A percentile compares a stretch with the other conserved stretches of the same genome.
phyloP scores from a whole-genome alignment of 2,797 vertebrate species.

The Anableps anableps region DNA sequence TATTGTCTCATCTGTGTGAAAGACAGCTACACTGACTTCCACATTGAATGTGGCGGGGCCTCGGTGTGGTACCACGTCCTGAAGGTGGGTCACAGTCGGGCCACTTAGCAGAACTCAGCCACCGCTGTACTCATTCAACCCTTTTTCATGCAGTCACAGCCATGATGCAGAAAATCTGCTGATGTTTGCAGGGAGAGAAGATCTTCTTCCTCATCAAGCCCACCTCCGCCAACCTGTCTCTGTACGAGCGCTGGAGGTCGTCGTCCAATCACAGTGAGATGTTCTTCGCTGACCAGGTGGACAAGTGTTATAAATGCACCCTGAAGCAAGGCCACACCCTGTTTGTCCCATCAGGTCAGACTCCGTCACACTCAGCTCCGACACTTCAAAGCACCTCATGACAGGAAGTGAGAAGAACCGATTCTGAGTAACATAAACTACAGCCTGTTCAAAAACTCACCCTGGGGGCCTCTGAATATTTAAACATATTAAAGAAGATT shows the following conservation, averaged over 20 bases:
- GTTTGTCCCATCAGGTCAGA: conserved; percentile 96
- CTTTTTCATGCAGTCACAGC: background rate
- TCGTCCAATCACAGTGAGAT: conserved; percentile 97
- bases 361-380: background rate
- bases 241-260: conserved; percentile 97
- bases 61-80: conserved; percentile 97
- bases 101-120: background rate
- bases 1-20: conserved; percentile 99
- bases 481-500: background rate
- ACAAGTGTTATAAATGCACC: conserved; percentile 97
- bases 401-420: background rate
- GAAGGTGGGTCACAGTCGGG: conserved; percentile 79
- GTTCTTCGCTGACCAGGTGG: conserved; percentile 99
- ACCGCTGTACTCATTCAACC: background rate
- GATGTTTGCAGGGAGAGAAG: conserved; percentile 90
- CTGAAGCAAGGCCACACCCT: conserved; percentile 98
- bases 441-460: background rate
- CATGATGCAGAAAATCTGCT: conserved; percentile 1
- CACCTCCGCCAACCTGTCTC: conserved; percentile 94
- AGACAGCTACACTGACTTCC: conserved; percentile 99
- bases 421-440: background rate
- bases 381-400: too few relatives aligned
- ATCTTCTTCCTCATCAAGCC: conserved; percentile 99
- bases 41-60: conserved; percentile 95
- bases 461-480: background rate